Percentiles rank a stretch among this genome's conserved stretches.
Evolutionary conservation across 2,888 invertebrate species (phyloP).

Genomic region (Scaptodrosophila latifasciaeformis): DNA sequence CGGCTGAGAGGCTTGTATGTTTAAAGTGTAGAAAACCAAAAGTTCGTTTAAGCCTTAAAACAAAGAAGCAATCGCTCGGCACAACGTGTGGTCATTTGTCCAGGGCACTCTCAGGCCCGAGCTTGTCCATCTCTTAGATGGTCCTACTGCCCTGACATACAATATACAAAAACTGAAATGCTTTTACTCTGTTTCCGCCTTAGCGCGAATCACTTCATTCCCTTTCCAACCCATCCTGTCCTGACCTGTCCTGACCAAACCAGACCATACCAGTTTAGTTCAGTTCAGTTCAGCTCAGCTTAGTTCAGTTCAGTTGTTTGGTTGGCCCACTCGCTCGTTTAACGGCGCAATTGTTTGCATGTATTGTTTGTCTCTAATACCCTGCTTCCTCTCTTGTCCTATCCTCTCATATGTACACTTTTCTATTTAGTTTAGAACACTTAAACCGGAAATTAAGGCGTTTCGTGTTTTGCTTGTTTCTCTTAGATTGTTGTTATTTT

Average conservation of each 20-base stretch:
- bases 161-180: slow-evolving; percentile 49
- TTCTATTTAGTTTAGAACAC: slow-evolving; percentile 65
- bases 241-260: too few relatives aligned
- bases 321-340: slow-evolving; percentile 27
- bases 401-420: slow-evolving; percentile 38
- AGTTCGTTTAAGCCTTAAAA: slow-evolving; percentile 54
- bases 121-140: neutral
- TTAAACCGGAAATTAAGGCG: slow-evolving; percentile 69
- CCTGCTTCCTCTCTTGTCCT: too few relatives aligned
- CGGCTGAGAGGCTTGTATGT: slow-evolving; percentile 13
- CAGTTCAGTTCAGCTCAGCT: neutral
- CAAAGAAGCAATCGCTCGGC: slow-evolving; percentile 37
- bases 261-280: too few relatives aligned
- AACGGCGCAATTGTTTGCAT: slow-evolving; percentile 34
- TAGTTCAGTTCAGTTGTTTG: neutral
- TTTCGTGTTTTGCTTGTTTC: slow-evolving; percentile 65
- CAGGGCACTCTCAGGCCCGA: slow-evolving; percentile 17
- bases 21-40: slow-evolving; percentile 61
- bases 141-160: slow-evolving; percentile 35
- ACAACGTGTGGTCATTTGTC: slow-evolving; percentile 52
- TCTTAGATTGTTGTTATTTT: slow-evolving; percentile 65
- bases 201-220: slow-evolving; percentile 41
- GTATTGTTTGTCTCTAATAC: slow-evolving; percentile 24
- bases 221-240: neutral
- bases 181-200: slow-evolving; percentile 67